phyloP scores from a whole-genome alignment of 2,113 vertebrate genomes.

The Tragelaphus scriptus region DNA sequence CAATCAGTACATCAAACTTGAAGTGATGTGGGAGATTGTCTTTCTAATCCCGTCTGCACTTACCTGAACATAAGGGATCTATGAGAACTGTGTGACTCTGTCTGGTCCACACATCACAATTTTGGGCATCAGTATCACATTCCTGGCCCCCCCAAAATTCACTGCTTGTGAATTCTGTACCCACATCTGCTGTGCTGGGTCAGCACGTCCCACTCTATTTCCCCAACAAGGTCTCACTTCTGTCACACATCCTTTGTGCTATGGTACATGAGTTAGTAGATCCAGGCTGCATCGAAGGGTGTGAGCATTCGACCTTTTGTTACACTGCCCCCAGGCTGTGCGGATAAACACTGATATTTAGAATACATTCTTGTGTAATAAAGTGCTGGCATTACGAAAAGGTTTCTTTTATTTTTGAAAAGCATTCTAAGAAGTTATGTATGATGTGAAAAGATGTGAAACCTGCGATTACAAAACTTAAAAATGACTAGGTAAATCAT shows the following conservation, averaged over 20 bases:
- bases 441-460: neutral
- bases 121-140: neutral
- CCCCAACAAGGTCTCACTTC: neutral
- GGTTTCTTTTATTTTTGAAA: neutral
- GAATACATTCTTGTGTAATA: neutral
- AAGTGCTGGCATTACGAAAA: neutral
- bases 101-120: neutral
- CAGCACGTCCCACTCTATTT: neutral
- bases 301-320: neutral
- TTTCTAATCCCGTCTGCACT: neutral
- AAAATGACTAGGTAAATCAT: neutral
- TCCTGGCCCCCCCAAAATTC: fast-evolving
- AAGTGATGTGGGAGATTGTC: neutral
- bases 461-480: neutral
- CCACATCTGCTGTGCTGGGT: neutral
- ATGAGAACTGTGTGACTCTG: neutral
- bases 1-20: neutral
- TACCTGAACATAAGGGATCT: neutral
- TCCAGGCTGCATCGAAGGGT: neutral
- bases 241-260: neutral
- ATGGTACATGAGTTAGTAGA: too few species aligned
- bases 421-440: neutral
- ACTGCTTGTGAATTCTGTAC: neutral
- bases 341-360: neutral
- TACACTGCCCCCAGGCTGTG: neutral